Conservation (phyloP, 2,797 vertebrate species). For the Propithecus deckenii region DNA sequence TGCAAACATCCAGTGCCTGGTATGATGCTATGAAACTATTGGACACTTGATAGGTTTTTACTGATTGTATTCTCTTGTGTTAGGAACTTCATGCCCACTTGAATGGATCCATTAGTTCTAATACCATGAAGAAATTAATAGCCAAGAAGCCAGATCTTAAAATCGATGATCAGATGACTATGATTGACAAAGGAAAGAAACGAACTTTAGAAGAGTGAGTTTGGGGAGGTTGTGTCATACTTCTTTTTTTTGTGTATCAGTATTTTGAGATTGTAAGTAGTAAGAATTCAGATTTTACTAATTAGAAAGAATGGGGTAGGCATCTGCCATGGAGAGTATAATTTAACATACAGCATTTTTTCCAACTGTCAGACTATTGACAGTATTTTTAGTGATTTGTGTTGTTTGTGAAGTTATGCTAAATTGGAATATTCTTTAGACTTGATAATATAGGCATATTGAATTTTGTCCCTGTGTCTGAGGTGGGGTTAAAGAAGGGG, state of each 20-base stretch:
- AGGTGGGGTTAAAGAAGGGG: not conserved
- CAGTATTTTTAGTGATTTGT: constrained; percentile 55
- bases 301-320: constrained; percentile 21
- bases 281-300: constrained; percentile 61
- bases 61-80: constrained; percentile 48
- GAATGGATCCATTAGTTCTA: constrained; percentile 94
- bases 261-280: constrained; percentile 49
- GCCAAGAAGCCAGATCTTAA: constrained; percentile 91
- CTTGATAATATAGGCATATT: constrained; percentile 4
- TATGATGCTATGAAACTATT: not conserved
- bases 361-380: not conserved
- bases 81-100: constrained; percentile 98
- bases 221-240: not conserved
- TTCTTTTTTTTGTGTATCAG: constrained; percentile 1
- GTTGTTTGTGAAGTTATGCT: constrained; percentile 41
- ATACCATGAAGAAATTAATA: constrained; percentile 93
- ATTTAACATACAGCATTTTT: not conserved
- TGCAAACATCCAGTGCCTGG: not conserved
- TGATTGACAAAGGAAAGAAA: constrained; percentile 92
- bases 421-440: constrained; percentile 32
- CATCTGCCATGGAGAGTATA: not conserved
- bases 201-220: constrained; percentile 95
- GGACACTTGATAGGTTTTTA: not conserved
- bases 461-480: not conserved
- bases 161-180: constrained; percentile 90